A percentile compares a stretch with the other conserved stretches of the same genome.
Conservation (phyloP, 1,140 invertebrate genomes). For the Aphidius gifuensis region DNA sequence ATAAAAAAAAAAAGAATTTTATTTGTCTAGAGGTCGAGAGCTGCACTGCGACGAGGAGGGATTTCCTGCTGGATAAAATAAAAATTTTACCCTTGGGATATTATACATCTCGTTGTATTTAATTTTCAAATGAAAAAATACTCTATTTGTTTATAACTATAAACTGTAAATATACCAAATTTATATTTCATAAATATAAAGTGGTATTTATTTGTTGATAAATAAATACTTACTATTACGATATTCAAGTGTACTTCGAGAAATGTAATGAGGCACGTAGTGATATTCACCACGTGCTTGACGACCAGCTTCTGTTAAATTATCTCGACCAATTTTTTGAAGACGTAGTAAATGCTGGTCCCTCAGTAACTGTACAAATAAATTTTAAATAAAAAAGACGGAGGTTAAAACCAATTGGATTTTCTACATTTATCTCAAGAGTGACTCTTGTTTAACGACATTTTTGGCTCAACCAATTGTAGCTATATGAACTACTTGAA, state of each 20-base stretch:
- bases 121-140: too few species aligned
- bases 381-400: conserved; percentile 10
- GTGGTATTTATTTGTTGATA: too few species aligned
- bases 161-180: too few species aligned
- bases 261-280: conserved; percentile 48
- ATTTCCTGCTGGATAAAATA: too few species aligned
- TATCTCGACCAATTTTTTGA: conserved; percentile 37
- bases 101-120: too few species aligned
- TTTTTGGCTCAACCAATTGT: conserved; percentile 1
- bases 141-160: too few species aligned
- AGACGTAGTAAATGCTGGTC: conserved; percentile 45
- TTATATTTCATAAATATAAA: too few species aligned
- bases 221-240: conserved; percentile 44
- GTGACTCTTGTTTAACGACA: conserved; percentile 12
- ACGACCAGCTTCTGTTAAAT: conserved; percentile 47
- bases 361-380: conserved; percentile 40
- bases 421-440: conserved; percentile 8
- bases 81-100: too few species aligned
- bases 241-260: conserved; percentile 43
- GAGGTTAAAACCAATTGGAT: neutral
- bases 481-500: neutral
- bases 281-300: conserved; percentile 50
- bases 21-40: too few species aligned
- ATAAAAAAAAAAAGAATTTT: too few species aligned
- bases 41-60: too few species aligned